Base-by-base conservation (phyloP, 2,113 vertebrate genomes). In the Acrocephalus arundinaceus region DNA sequence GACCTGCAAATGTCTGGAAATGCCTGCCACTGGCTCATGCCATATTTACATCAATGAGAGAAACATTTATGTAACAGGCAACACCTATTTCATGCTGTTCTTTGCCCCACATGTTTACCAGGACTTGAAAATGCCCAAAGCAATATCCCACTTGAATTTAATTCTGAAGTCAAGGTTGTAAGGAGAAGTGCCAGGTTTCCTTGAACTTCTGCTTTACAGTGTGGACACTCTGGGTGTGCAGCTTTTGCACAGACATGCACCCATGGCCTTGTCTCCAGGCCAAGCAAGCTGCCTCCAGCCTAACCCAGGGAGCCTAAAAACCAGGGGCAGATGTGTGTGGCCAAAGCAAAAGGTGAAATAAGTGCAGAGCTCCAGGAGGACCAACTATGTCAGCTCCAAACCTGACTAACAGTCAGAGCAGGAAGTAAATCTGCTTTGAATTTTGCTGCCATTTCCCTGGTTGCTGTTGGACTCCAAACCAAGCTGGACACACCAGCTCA, bases 61-160 rank as follows among this genome's bases (percentile, higher is more conserved):
- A 23, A 15, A 71, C 4, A 22, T n/a, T 46, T 17, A 33, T 22
- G 52, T 16, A 79, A 27, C 8, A 75, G 37, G n/a, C 19, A 74
- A 74, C 13, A 52, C 1, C 5, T 66, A 15, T 49, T 54, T 39
- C 2, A 0, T 61, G 19, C 19, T 49, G 14, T 18, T 22, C 15
- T 37, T 43, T 6, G 0, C 8, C 21, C 15, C 0, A 1, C 1
- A 0, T 3, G 5, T 27, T 15, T 23, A 39, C 16, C 46, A 21
- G 21, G 51, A 39, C 65, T 48, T 66, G 4, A 70, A 91, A 74
- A 48, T 4, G 6, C 5, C 21, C 46, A 31, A 73, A n/a, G 37
- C 11, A 85, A 92, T 85, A 77, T 39, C 7, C 6, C 21, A 19
- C 27, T 45, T 58, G 27, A 66, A 54, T 30, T 57, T 27, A 30